Percentiles rank a stretch among this genome's conserved stretches.
These are phyloP conservation scores for Megalurothrips usitatus DNA, from an alignment of 2,888 invertebrate genomes.

Conservation along the genomic window DNA sequence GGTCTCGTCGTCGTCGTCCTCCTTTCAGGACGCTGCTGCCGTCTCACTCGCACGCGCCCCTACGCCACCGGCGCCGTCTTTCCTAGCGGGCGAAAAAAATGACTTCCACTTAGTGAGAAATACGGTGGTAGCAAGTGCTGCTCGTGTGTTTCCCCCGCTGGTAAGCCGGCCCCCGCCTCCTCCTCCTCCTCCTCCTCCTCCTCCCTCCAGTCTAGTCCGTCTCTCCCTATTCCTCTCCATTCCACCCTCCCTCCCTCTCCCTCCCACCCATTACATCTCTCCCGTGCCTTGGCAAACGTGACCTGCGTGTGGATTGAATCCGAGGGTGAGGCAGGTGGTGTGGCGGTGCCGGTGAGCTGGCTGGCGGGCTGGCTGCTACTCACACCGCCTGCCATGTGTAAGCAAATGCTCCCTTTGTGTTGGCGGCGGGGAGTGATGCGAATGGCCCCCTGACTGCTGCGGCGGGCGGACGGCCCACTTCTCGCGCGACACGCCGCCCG, in stretches of 20 bases:
- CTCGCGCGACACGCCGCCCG: too few species aligned
- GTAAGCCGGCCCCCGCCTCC: background rate
- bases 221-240: background rate
- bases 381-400: too few species aligned
- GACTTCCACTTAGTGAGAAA: conserved; percentile 20
- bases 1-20: background rate
- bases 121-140: conserved; percentile 11
- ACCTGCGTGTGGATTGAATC: conserved; percentile 16
- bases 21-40: background rate
- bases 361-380: too few species aligned
- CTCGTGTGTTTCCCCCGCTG: background rate
- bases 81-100: background rate
- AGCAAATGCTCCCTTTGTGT: too few species aligned
- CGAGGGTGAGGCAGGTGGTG: conserved; percentile 2
- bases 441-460: too few species aligned
- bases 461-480: too few species aligned
- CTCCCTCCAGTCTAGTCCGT: background rate
- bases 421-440: too few species aligned
- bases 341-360: background rate
- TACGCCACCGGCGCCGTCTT: background rate
- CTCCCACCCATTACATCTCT: conserved; percentile 7
- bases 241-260: background rate
- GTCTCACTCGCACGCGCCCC: background rate
- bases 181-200: background rate
- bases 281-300: background rate